phyloP scores from a whole-genome alignment of 2,797 vertebrate species.

The Apodemus agrarius region DNA sequence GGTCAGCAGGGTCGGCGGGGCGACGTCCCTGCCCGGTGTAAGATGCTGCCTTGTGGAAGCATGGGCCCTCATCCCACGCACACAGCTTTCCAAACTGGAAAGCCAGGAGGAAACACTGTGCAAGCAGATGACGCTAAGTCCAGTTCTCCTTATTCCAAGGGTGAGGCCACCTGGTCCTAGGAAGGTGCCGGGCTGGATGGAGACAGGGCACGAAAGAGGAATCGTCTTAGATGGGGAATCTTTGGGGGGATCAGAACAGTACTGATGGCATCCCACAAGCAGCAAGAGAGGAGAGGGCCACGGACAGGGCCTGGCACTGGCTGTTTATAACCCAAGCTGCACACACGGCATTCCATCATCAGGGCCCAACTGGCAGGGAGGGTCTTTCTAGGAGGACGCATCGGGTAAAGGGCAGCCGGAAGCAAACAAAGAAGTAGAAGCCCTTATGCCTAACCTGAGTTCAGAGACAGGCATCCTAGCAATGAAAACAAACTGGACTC shows the following conservation, averaged over 20 bases:
- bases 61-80: neutral
- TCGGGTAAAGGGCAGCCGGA: neutral
- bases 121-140: neutral
- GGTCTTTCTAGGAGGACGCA: neutral
- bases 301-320: neutral
- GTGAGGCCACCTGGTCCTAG: neutral
- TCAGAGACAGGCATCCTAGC: neutral
- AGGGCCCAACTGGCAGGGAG: neutral
- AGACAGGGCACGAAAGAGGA: neutral
- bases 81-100: too few relatives aligned
- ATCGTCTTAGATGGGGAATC: neutral
- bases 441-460: neutral
- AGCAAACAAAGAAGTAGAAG: neutral
- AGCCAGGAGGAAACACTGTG: slow-evolving; percentile 9
- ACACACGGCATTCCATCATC: neutral
- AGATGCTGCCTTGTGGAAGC: neutral
- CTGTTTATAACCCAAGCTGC: neutral
- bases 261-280: neutral
- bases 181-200: neutral
- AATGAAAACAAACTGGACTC: neutral
- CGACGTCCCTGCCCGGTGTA: neutral
- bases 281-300: neutral
- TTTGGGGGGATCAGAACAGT: neutral
- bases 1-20: too few relatives aligned
- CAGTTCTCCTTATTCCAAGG: neutral